These are phyloP conservation scores for Aphelenchoides fujianensis DNA, from an alignment of 1,140 invertebrate species.

Conservation along the genomic window DNA sequence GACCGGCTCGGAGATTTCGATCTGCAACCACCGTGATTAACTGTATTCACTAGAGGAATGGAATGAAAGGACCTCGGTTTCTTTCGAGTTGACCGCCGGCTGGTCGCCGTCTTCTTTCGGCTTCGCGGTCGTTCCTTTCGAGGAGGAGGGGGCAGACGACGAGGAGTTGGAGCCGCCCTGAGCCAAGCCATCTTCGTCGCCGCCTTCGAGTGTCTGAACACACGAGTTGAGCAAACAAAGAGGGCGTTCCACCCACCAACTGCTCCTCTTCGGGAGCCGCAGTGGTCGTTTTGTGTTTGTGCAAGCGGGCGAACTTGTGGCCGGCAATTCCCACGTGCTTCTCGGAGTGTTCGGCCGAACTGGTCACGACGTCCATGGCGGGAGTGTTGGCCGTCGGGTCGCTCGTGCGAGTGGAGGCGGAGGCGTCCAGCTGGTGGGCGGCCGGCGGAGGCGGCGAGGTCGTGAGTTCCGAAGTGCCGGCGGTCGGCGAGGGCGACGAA, in stretches of 20 bases:
- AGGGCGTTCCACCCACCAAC: too few species aligned
- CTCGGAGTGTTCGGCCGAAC: background rate
- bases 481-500: background rate
- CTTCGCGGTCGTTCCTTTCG: background rate
- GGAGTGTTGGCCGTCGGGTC: too few species aligned
- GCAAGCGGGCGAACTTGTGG: slow-evolving; percentile 3
- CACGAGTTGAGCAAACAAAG: too few species aligned
- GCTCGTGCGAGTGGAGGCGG: background rate
- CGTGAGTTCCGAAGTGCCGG: background rate
- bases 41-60: too few species aligned
- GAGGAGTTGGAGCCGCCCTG: background rate
- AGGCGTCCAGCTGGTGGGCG: background rate
- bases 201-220: slow-evolving; percentile 6
- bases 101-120: slow-evolving; percentile 1
- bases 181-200: background rate
- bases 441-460: background rate
- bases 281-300: background rate
- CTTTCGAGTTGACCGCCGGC: slow-evolving; percentile 6
- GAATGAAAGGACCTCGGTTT: slow-evolving; percentile 2
- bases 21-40: background rate
- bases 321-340: slow-evolving; percentile 11
- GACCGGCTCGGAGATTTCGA: slow-evolving; percentile 12
- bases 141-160: too few species aligned
- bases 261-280: background rate
- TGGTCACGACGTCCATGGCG: background rate